These are phyloP conservation scores for Phalera bucephala DNA, from an alignment of 2,888 invertebrate species.

Conservation along the genomic window DNA sequence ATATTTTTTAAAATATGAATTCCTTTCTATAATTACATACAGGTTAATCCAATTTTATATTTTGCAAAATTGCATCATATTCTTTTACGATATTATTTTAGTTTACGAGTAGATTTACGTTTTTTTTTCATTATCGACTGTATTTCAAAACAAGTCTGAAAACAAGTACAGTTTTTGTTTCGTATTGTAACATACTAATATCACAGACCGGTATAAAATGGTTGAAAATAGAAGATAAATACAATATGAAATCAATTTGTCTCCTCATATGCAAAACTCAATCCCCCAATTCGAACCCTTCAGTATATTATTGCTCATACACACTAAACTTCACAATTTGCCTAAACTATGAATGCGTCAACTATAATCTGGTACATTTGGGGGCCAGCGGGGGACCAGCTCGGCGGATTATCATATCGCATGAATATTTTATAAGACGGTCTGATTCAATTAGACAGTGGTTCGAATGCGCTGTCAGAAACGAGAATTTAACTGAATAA, in stretches of 20 bases:
- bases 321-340: slow-evolving; percentile 61
- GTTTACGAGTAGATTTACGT: too few species aligned
- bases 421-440: slow-evolving; percentile 79
- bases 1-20: too few species aligned
- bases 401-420: slow-evolving; percentile 72
- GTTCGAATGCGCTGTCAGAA: slow-evolving; percentile 38
- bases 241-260: slow-evolving; percentile 32
- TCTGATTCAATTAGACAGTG: slow-evolving; percentile 70
- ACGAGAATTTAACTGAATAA: slow-evolving; percentile 43
- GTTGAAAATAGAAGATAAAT: slow-evolving; percentile 22
- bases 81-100: too few species aligned
- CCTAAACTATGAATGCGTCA: slow-evolving; percentile 62
- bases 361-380: slow-evolving; percentile 41
- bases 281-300: slow-evolving; percentile 13
- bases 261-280: slow-evolving; percentile 24
- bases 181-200: background rate
- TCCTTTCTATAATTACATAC: too few species aligned
- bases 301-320: slow-evolving; percentile 39
- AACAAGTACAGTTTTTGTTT: too few species aligned
- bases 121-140: too few species aligned
- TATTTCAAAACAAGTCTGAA: background rate
- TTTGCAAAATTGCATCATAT: too few species aligned
- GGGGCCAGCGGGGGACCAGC: slow-evolving; percentile 25
- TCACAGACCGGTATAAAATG: background rate
- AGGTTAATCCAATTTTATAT: too few species aligned